Base-by-base conservation (phyloP, 2,888 invertebrate genomes). In the Spialia ferax region DNA sequence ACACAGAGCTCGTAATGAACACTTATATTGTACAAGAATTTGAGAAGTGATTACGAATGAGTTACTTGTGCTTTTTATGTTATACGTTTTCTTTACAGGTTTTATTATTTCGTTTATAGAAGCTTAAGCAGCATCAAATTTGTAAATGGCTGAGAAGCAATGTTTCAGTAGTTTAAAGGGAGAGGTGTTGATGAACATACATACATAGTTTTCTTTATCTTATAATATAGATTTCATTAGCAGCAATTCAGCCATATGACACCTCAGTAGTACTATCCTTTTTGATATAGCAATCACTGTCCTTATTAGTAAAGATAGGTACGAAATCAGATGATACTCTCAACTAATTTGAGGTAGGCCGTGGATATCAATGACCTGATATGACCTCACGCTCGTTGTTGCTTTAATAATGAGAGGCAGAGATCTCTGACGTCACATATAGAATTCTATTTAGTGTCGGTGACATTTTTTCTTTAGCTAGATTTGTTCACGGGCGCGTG, bases 1-100 rank as follows among this genome's bases (percentile, higher is more conserved):
- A 32, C 23, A 54, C 23, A 35, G 57, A 57, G 26, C 59, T 45
- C 45, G 20, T 59, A 59, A 59, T 59, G 59, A 59, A 59, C 59
- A 26, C 45, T 59, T 45, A 59, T 59, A 45, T 45, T 23, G 23
- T 42, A 59, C 23, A 18, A 59, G 23, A 45, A 23, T 57, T 23
- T 45, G 26, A 42, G 59, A 59, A 59, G 50, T 59, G 26, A 45
- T 59, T 45, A 59, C 45, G 18, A 59, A 59, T 45, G 59, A 42
- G 26, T 32, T n/a, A 55, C 29, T 55, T 13, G 26, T 15, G n/a
- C 15, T 26, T 23, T 15, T 29, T 26, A n/a, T 54, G 2, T 26
- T 15, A 13, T 22, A 7, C 11, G 2, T 15, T 42, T 2, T 10
- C 42, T 42, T 10, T 7, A 32, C 10, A 32, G 8, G 32, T 32